Percentiles rank a stretch among this genome's conserved stretches.
These are phyloP conservation scores for Geophilus truncorum DNA, from an alignment of 2,888 invertebrate species.

Conservation along the genomic window DNA sequence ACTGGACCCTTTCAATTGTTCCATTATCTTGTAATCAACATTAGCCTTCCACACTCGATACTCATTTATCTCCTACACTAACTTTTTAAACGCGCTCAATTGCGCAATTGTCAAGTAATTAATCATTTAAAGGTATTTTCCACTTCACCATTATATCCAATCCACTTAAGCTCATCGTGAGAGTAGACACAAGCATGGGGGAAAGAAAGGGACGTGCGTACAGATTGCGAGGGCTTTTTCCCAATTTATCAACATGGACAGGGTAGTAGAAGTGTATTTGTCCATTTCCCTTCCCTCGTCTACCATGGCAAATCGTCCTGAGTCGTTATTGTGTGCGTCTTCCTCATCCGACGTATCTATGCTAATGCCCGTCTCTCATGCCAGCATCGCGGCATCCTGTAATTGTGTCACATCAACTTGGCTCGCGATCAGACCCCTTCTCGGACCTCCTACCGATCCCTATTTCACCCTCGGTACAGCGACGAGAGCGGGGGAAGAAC, in stretches of 20 bases:
- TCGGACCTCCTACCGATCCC: constrained; percentile 8
- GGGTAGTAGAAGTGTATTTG: constrained; percentile 11
- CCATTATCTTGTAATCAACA: background rate
- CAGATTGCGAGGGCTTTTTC: background rate
- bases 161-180: background rate
- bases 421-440: background rate
- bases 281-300: constrained; percentile 15
- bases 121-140: constrained; percentile 27
- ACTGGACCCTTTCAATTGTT: background rate
- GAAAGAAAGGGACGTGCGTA: background rate
- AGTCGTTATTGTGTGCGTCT: constrained; percentile 15
- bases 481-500: background rate
- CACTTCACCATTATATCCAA: constrained; percentile 8
- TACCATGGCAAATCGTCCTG: constrained; percentile 7
- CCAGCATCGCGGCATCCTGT: constrained; percentile 21
- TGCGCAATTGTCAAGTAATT: constrained; percentile 7
- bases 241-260: constrained; percentile 21
- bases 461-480: background rate
- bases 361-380: constrained; percentile 17
- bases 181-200: background rate
- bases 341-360: constrained; percentile 27
- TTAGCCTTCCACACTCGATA: background rate
- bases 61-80: background rate
- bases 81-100: background rate
- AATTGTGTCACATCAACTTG: constrained; percentile 23